phyloP scores from a whole-genome alignment of 2,113 vertebrate species.

The Mionectes macconnelli region DNA sequence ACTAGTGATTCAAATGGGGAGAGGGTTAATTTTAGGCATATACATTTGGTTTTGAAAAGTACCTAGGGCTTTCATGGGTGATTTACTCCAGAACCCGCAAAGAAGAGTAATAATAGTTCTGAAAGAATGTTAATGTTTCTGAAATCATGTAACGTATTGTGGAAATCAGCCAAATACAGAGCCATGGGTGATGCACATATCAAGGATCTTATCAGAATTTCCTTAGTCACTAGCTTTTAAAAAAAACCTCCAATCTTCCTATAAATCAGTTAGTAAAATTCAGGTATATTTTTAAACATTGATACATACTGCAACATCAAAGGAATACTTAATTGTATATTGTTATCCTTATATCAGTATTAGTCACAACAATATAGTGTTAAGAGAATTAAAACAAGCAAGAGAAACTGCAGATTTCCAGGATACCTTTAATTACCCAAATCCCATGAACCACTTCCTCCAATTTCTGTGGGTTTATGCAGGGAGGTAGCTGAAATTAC shows the following conservation, averaged over 20 bases:
- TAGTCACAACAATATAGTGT: background rate
- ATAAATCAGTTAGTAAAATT: background rate
- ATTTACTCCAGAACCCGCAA: background rate
- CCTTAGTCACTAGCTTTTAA: background rate
- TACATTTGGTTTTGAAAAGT: background rate
- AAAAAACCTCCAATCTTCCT: background rate
- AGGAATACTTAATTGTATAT: background rate
- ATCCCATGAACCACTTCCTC: background rate
- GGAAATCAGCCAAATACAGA: background rate
- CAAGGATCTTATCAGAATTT: background rate
- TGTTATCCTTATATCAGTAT: background rate
- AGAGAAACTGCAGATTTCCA: background rate
- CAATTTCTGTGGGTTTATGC: background rate
- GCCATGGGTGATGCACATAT: background rate
- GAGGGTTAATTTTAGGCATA: background rate
- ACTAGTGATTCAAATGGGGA: background rate
- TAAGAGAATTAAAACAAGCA: background rate
- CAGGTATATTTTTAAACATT: background rate
- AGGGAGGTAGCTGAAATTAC: background rate
- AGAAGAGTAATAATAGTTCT: background rate
- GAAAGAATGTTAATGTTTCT: background rate
- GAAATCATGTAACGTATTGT: rapidly evolving
- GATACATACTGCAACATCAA: background rate
- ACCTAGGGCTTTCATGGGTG: background rate
- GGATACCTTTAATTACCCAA: background rate